Percentiles rank a stretch among this genome's conserved stretches.
phyloP scores from a whole-genome alignment of 2,888 invertebrate species.

The Thalpophila matura region DNA sequence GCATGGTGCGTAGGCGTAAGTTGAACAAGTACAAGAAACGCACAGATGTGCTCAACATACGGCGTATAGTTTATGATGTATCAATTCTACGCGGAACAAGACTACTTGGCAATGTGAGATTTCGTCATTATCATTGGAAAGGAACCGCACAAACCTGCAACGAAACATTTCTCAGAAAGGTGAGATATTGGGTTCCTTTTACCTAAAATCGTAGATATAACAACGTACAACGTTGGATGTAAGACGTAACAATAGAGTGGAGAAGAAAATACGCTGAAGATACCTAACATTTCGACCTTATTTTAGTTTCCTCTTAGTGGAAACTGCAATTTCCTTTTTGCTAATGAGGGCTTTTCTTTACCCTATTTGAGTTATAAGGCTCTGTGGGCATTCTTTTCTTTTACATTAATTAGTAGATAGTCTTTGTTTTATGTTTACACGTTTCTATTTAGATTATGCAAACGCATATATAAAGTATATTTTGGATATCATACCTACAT shows the following conservation, averaged over 20 bases:
- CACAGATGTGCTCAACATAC: conserved; percentile 92
- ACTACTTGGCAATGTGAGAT: conserved; percentile 93
- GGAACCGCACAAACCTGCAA: conserved; percentile 97
- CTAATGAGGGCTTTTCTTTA: conserved; percentile 86
- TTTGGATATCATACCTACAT: not conserved
- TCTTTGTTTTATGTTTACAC: conserved; percentile 28
- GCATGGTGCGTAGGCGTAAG: conserved; percentile 91
- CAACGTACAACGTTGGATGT: conserved; percentile 58
- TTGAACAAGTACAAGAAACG: conserved; percentile 92
- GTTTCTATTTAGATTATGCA: conserved; percentile 1
- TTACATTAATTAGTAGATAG: conserved; percentile 40
- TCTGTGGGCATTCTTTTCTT: conserved; percentile 54
- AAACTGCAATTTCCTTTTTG: conserved; percentile 89
- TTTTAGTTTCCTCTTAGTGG: conserved; percentile 84
- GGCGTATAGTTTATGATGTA: conserved; percentile 93
- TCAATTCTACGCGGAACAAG: conserved; percentile 93
- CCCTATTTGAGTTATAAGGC: conserved; percentile 67
- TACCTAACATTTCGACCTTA: conserved; percentile 87
- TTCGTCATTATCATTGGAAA: conserved; percentile 96
- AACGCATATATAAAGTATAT: not conserved
- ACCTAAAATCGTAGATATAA: conserved; percentile 41
- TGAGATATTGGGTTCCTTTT: conserved; percentile 78
- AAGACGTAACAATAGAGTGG: conserved; percentile 67
- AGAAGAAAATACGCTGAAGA: conserved; percentile 73
- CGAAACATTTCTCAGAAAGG: conserved; percentile 96